Conservation (phyloP, 2,113 vertebrate genomes). For the Boleophthalmus pectinirostris region DNA sequence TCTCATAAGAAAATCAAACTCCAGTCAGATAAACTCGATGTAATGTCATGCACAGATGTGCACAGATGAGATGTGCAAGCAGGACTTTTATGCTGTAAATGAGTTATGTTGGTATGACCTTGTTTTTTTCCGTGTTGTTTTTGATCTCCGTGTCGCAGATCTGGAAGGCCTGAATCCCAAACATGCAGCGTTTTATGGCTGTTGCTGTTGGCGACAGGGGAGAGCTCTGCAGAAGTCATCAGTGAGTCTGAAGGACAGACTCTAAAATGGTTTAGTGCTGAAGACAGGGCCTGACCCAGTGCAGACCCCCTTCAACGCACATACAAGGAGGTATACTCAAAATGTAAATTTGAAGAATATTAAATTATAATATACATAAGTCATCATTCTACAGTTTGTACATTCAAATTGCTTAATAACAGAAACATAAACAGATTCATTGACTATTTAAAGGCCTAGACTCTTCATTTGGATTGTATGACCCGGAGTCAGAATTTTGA, state of each 20-base stretch:
- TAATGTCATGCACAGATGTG: not conserved
- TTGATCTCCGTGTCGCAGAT: conserved; percentile 43
- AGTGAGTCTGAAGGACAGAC: conserved; percentile 63
- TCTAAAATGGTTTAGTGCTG: conserved; percentile 71
- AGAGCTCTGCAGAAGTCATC: conserved; percentile 76
- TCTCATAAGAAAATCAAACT: not conserved
- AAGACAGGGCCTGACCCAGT: conserved; percentile 51
- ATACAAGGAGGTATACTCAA: not conserved
- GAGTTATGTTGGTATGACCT: conserved; percentile 17
- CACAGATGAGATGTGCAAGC: not conserved
- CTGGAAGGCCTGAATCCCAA: conserved; percentile 60
- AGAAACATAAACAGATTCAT: too few relatives aligned
- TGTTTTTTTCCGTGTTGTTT: conserved; percentile 31
- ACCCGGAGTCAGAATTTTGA: too few relatives aligned
- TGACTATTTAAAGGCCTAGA: too few relatives aligned
- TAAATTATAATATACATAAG: too few relatives aligned
- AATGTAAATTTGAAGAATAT: not conserved
- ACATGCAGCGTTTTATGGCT: conserved; percentile 58
- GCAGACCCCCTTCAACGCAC: conserved; percentile 36
- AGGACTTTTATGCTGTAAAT: not conserved
- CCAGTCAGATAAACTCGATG: conserved; percentile 19
- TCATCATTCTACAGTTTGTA: too few relatives aligned
- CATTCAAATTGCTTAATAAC: too few relatives aligned
- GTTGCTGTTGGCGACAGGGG: conserved; percentile 55
- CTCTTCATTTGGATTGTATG: too few relatives aligned